Evolutionary conservation across 2,888 invertebrate genomes (phyloP), one percentile per base, ranked within the genome.

Genomic region (Chrysolina oricalcia): DNA sequence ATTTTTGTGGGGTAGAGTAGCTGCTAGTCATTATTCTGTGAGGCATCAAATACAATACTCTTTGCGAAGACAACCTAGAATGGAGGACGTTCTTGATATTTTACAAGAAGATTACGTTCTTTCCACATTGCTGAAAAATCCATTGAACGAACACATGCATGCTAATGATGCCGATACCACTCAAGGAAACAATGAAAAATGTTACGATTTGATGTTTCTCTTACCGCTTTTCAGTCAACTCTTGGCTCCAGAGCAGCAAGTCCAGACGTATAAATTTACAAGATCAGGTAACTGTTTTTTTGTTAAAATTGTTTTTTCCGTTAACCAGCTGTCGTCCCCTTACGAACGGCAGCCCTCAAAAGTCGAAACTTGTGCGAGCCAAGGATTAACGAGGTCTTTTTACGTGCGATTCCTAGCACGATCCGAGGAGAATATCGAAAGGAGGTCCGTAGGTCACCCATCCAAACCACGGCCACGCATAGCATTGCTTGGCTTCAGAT

Each of bases 171-270:
- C 66, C 0, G 69, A 75, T n/a, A 59, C 75, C 40, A 17, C 73
- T 1, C 67, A 48, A 10, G 23, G 68, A 2, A 17, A 46, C 8
- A 78, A 79, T 62, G 53, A 62, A n/a, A 70, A 78, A 35, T 78
- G 94, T 69, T 97, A 97, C 83, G 97, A 97, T 89, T 94, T 97
- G 1, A 91, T 93, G 35, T 97, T 97, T 86, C 89, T 96, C 80
- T 90, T 97, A 70, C 95, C 96, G 0, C 87, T 97, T 11, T 91
- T 97, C 86, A 92, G 92, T 78, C 92, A 93, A 84, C 88, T 96
- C 62, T 89, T 97, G 77, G 92, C 94, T 0, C 94, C 95, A 5
- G 95, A 95, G 80, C 93, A 94, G 56, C 91, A 92, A 67, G 92
- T 96, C 0, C 92, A 94, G 19, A 93, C 94, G 74, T 92, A 93